Evolutionary conservation across 2,888 invertebrate species (phyloP), one percentile per base, ranked within the genome.

Genomic region (Cyclophora punctaria): DNA sequence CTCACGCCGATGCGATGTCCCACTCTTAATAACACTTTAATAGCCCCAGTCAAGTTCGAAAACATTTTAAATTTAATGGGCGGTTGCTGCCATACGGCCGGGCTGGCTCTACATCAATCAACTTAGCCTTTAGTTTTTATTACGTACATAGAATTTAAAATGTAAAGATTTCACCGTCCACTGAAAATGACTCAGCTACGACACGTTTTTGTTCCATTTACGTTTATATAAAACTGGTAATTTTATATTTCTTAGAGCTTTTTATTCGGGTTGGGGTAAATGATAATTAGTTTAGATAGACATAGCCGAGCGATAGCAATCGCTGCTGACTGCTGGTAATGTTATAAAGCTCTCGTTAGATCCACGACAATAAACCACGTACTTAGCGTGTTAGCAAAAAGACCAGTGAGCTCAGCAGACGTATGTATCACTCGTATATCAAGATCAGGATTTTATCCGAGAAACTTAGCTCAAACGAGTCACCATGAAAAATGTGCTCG

Each of bases 1-100:
- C 20, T 20, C 20, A 60, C 64, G 58, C 59, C 66, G 61, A 65
- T 62, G 59, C 66, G 62, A 63, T 63, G 64, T 64, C 71, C 68
- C 66, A 67, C 63, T 73, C 65, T 75, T 73, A 70, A 73, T 77
- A 73, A 74, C 70, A 67, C 64, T 72, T 66, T 73, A 75, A 77
- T 73, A 73, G 70, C 66, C 62, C 59, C 62, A 73, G 68, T 67
- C 71, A 71, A 73, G 72, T 75, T 73, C 65, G 71, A 73, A 75
- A 75, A 69, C 66, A 65, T 67, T 74, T 70, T 64, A 62, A 69
- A 69, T 71, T 72, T 71, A 69, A 73, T 72, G 67, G 69, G 54
- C 57, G 50, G 59, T 58, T 55, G 58, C 63, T 64, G 59, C 63
- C 58, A 59, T 64, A 56, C 56, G 54, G 46, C 55, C 44, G 45